These are phyloP conservation scores for Alviniconcha strummeri DNA, from an alignment of 2,888 invertebrate species.

Conservation along the genomic window DNA sequence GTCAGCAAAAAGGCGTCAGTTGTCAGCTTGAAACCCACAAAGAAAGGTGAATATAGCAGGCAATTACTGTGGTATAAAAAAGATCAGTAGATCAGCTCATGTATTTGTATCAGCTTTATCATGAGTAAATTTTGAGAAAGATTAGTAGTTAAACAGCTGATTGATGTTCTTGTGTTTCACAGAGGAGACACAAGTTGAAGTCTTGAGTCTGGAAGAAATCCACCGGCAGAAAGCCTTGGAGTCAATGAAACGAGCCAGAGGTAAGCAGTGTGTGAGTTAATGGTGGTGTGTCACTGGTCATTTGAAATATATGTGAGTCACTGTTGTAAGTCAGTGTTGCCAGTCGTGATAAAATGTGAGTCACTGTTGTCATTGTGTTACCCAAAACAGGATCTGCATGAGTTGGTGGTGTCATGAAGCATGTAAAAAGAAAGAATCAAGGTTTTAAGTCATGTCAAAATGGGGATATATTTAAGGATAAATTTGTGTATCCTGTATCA, in stretches of 20 bases:
- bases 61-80: too few species aligned
- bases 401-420: background rate
- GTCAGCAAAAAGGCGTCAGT: background rate
- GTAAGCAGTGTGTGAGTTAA: constrained; percentile 23
- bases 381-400: background rate
- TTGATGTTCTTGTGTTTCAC: background rate
- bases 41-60: background rate
- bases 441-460: background rate
- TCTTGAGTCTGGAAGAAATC: constrained; percentile 59
- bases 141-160: too few species aligned
- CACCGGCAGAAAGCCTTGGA: constrained; percentile 55
- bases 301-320: too few species aligned
- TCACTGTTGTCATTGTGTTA: background rate
- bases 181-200: constrained; percentile 39
- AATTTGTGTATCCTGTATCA: too few species aligned
- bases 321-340: background rate
- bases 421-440: background rate
- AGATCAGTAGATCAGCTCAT: too few species aligned
- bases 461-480: background rate
- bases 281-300: background rate
- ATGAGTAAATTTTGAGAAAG: too few species aligned
- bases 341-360: background rate
- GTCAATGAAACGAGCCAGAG: constrained; percentile 40
- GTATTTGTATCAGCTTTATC: too few species aligned
- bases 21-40: background rate